These are phyloP conservation scores for Cryptoprocta ferox DNA, from an alignment of 2,797 vertebrate genomes.

Conservation along the genomic window DNA sequence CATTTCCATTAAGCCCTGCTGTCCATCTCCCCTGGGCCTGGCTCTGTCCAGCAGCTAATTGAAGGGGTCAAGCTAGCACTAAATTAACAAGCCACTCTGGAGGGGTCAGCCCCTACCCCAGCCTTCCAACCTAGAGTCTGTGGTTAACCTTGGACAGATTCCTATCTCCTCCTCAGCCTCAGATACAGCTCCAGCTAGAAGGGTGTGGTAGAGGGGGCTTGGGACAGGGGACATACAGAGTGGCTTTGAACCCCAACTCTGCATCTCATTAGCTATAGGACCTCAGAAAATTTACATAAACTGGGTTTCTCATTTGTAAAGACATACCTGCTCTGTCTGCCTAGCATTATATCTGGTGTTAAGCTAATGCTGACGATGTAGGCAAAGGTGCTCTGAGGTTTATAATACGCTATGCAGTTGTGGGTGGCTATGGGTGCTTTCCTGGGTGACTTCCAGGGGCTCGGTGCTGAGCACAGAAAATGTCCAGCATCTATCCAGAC, in stretches of 20 bases:
- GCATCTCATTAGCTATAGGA: neutral
- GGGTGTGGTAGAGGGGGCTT: neutral
- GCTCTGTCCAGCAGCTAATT: conserved; percentile 82
- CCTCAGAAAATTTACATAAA: neutral
- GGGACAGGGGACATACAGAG: neutral
- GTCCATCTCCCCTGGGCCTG: conserved; percentile 83
- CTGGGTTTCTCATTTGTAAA: conserved; percentile 14
- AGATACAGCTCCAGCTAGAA: neutral
- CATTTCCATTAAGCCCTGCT: conserved; percentile 81
- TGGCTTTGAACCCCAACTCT: neutral
- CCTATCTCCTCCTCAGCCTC: neutral
- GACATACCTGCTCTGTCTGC: neutral
- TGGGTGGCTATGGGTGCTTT: neutral
- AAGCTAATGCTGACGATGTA: neutral
- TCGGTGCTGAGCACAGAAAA: neutral
- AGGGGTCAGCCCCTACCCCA: neutral
- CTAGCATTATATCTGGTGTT: neutral
- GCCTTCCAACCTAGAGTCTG: neutral
- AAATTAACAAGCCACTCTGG: conserved; percentile 75
- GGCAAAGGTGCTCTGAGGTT: neutral
- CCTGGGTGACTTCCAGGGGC: neutral
- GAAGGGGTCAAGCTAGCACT: conserved; percentile 78
- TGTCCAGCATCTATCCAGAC: neutral
- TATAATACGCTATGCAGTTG: neutral
- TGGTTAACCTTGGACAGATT: conserved; percentile 21